Conservation (phyloP, 37 sponge, comb jelly and placozoan genomes). For the Halisarca cf. caerulea region DNA sequence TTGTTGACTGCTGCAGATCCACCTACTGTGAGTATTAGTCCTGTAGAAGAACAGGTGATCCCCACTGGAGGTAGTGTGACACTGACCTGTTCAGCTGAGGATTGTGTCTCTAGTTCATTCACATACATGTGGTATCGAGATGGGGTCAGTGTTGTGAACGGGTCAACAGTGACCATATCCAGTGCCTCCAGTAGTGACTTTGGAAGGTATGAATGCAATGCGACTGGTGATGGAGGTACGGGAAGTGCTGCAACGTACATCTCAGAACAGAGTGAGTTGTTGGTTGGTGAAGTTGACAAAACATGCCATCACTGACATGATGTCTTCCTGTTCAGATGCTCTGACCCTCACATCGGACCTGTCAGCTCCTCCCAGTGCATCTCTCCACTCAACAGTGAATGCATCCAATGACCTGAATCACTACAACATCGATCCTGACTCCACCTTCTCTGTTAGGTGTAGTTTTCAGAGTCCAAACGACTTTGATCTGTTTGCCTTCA, state of each 20-base stretch:
- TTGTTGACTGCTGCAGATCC: too few species aligned
- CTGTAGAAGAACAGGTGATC: not conserved
- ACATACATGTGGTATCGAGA: not conserved
- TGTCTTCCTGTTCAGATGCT: not conserved
- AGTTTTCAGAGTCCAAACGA: not conserved
- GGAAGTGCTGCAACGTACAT: not conserved
- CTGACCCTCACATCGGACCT: not conserved
- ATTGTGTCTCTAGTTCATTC: not conserved
- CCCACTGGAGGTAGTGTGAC: not conserved
- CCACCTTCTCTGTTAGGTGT: slow-evolving; percentile 14
- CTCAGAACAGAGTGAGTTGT: slow-evolving; percentile 1
- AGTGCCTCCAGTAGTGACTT: slow-evolving; percentile 7
- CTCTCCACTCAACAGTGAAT: slow-evolving; percentile 12
- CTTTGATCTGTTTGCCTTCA: not conserved
- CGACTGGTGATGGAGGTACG: slow-evolving; percentile 3
- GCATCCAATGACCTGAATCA: not conserved
- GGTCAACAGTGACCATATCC: not conserved
- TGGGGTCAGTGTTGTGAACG: not conserved
- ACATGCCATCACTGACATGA: not conserved
- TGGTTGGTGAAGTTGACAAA: not conserved
- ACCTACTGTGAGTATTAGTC: slow-evolving; percentile 7
- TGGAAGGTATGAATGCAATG: slow-evolving; percentile 23
- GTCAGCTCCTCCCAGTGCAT: slow-evolving; percentile 8
- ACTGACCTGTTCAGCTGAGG: not conserved
- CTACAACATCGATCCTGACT: not conserved